Percentiles rank a stretch among this genome's conserved stretches.
These are phyloP conservation scores for Hoplostethus atlanticus DNA, from an alignment of 2,797 vertebrate genomes.

Conservation along the genomic window DNA sequence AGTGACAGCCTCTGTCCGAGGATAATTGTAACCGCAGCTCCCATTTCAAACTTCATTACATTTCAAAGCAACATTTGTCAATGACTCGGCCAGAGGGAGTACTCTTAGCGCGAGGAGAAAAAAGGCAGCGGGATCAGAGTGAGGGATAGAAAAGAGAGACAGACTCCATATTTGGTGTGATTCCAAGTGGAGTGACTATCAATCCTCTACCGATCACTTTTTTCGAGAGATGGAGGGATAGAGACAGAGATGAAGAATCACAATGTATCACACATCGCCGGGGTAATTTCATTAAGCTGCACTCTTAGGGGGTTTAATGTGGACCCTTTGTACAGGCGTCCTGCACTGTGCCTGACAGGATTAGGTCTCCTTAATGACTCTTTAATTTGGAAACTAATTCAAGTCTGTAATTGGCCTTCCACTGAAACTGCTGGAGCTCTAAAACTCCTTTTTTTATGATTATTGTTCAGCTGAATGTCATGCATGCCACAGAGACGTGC, in stretches of 20 bases:
- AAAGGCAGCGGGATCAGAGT: slow-evolving; percentile 48
- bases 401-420: slow-evolving; percentile 97
- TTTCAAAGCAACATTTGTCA: slow-evolving; percentile 87
- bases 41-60: slow-evolving; percentile 88
- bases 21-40: slow-evolving; percentile 85
- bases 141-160: slow-evolving; percentile 42
- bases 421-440: slow-evolving; percentile 94
- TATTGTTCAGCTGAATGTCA: slow-evolving; percentile 93
- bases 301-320: slow-evolving; percentile 83
- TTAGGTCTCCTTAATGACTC: slow-evolving; percentile 95
- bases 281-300: slow-evolving; percentile 77
- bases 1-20: slow-evolving; percentile 80
- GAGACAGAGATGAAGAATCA: slow-evolving; percentile 71
- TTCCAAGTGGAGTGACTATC: slow-evolving; percentile 63
- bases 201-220: slow-evolving; percentile 43
- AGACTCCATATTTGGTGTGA: slow-evolving; percentile 66
- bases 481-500: slow-evolving; percentile 84
- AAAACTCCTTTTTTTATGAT: slow-evolving; percentile 82
- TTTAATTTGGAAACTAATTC: slow-evolving; percentile 99
- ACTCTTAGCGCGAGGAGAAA: slow-evolving; percentile 64
- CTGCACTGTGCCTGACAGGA: slow-evolving; percentile 91
- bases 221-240: slow-evolving; percentile 65
- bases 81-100: slow-evolving; percentile 77
- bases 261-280: slow-evolving; percentile 69
- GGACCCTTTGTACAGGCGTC: slow-evolving; percentile 81